Percentiles rank a stretch among this genome's conserved stretches.
phyloP scores from a whole-genome alignment of 2,113 vertebrate genomes.

The Nesogale talazaci region DNA sequence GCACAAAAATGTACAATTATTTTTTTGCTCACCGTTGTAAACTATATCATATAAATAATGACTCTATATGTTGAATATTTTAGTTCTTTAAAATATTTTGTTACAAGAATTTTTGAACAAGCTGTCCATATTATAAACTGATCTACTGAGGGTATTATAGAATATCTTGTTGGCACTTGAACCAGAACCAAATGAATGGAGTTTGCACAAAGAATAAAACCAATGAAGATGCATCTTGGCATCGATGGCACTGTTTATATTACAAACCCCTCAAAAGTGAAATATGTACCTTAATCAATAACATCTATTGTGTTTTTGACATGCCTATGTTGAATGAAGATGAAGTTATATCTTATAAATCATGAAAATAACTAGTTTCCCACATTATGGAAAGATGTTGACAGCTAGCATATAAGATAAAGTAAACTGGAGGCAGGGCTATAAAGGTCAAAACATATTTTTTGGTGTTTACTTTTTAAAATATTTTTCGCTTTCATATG shows the following conservation, averaged over 20 bases:
- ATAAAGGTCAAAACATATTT: background rate
- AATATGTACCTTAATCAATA: background rate
- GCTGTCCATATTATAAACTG: background rate
- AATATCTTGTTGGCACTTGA: background rate
- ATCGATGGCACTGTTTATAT: background rate
- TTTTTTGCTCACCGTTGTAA: background rate
- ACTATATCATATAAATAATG: background rate
- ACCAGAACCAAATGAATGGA: constrained; percentile 17
- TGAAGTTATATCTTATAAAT: background rate
- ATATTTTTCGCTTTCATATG: background rate
- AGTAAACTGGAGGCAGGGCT: background rate
- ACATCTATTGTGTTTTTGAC: background rate
- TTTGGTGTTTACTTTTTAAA: background rate
- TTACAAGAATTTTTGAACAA: constrained; percentile 12
- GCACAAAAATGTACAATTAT: background rate
- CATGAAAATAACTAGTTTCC: background rate
- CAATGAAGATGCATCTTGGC: background rate
- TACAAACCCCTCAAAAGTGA: background rate
- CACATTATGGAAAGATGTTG: background rate
- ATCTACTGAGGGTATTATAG: background rate
- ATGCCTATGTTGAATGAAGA: background rate
- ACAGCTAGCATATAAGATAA: background rate
- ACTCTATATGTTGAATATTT: background rate
- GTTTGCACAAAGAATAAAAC: background rate
- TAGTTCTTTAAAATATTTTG: background rate